Percentiles rank a stretch among this genome's conserved stretches.
These are phyloP conservation scores for Muscidifurax raptorellus DNA, from an alignment of 1,140 invertebrate species.

Conservation along the genomic window DNA sequence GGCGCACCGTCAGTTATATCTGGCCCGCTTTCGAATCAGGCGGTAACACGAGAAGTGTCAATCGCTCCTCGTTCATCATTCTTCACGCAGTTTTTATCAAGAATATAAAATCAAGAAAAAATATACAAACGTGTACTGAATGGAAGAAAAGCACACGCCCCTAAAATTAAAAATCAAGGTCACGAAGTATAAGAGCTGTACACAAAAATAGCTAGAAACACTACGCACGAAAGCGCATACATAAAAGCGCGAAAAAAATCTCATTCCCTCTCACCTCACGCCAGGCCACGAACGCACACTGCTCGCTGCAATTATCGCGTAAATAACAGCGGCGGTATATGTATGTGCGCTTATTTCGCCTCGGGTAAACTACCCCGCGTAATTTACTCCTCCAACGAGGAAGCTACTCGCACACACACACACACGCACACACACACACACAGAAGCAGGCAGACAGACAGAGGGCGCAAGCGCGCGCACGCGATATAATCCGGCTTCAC, in stretches of 20 bases:
- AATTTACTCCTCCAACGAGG: conserved; percentile 10
- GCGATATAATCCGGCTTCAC: neutral
- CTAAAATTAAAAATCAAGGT: neutral
- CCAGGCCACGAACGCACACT: neutral
- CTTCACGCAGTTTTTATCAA: too few species aligned
- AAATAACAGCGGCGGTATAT: conserved; percentile 25
- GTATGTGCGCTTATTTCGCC: neutral
- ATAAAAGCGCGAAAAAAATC: too few species aligned
- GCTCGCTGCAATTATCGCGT: conserved; percentile 24
- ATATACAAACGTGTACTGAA: too few species aligned
- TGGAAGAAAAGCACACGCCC: too few species aligned
- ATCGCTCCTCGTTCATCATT: too few species aligned
- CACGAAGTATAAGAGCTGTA: neutral
- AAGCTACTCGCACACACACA: neutral
- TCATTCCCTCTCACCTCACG: neutral
- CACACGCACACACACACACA: too few species aligned
- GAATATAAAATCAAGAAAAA: too few species aligned
- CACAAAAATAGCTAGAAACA: too few species aligned
- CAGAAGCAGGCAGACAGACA: neutral
- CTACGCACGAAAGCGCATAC: too few species aligned
- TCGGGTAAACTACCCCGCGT: conserved; percentile 24
- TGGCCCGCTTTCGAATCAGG: too few species aligned
- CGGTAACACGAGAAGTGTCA: too few species aligned
- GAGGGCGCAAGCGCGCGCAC: neutral
- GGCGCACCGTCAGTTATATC: too few species aligned